These are phyloP conservation scores for Cephus sareptanus DNA, from an alignment of 2,888 invertebrate genomes.

Conservation along the genomic window DNA sequence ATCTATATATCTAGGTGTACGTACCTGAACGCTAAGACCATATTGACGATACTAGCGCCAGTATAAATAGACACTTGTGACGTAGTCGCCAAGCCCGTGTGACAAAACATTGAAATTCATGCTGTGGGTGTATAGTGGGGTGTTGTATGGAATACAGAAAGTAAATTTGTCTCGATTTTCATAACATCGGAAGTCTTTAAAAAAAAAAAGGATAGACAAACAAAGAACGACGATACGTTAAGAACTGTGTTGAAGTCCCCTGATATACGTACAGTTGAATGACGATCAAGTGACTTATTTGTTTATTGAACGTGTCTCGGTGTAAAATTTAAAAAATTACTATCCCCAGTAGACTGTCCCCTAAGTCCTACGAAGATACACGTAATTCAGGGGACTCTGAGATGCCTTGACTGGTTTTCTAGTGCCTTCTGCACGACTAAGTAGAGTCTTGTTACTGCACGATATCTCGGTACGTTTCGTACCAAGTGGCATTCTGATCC, in stretches of 20 bases:
- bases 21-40: not conserved
- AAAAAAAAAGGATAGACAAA: not conserved
- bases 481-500: not conserved
- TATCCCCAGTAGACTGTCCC: not conserved
- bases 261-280: not conserved
- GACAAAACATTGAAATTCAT: not conserved
- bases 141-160: not conserved
- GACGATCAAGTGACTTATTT: not conserved
- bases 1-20: not conserved
- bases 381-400: not conserved
- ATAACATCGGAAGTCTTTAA: not conserved
- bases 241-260: not conserved
- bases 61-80: conserved; percentile 3
- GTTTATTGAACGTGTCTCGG: not conserved
- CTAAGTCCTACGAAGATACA: not conserved
- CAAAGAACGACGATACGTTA: not conserved
- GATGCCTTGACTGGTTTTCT: not conserved
- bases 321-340: not conserved
- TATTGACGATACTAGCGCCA: not conserved
- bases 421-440: not conserved
- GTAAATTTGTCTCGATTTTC: not conserved
- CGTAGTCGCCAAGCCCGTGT: not conserved
- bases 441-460: not conserved
- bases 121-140: not conserved
- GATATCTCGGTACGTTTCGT: not conserved